These are phyloP conservation scores for Ficedula albicollis DNA, from an alignment of 2,797 vertebrate genomes.

Conservation along the genomic window DNA sequence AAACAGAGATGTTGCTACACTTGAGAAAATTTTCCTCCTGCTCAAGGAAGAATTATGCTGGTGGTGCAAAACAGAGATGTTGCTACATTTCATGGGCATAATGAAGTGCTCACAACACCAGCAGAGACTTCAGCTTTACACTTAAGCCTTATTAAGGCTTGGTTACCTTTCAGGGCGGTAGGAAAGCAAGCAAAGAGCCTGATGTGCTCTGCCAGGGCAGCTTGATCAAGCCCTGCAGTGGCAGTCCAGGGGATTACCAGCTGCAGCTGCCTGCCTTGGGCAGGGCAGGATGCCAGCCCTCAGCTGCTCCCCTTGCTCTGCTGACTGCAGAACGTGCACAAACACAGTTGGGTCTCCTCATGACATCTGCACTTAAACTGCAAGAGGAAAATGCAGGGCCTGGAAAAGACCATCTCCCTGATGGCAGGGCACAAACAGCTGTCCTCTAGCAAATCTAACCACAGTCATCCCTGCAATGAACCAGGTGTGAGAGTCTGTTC, in stretches of 20 bases:
- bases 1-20: background rate
- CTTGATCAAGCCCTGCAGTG: background rate
- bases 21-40: background rate
- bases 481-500: background rate
- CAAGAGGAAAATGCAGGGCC: background rate
- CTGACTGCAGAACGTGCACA: background rate
- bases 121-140: background rate
- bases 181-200: background rate
- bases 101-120: conserved; percentile 31
- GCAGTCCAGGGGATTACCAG: conserved; percentile 11
- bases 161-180: conserved; percentile 38
- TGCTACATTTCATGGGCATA: background rate
- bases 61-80: background rate
- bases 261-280: background rate
- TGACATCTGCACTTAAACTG: background rate
- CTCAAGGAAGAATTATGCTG: background rate
- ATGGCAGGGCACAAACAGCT: background rate
- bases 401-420: background rate
- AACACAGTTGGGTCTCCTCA: background rate
- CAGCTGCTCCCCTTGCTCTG: background rate
- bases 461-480: background rate
- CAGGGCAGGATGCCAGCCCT: background rate
- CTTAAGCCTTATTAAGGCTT: conserved; percentile 27
- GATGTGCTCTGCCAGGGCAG: background rate
- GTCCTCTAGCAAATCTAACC: background rate